phyloP scores from a whole-genome alignment of 1,140 invertebrate genomes.

The Zaprionus capensis region DNA sequence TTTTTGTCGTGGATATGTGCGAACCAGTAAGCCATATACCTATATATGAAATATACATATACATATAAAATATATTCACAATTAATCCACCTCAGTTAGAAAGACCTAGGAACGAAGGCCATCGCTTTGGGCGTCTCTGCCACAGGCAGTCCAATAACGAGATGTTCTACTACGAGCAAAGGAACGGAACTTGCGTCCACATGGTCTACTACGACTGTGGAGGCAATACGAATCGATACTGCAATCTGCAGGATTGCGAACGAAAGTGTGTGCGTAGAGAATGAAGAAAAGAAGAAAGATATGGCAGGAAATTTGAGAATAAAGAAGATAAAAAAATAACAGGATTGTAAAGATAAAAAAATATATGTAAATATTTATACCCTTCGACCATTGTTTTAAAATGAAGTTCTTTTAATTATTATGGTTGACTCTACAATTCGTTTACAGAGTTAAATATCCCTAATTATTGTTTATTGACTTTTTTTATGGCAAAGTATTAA shows the following conservation, averaged over 20 bases:
- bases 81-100: neutral
- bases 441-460: too few relatives aligned
- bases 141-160: conserved; percentile 4
- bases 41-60: too few relatives aligned
- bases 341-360: too few relatives aligned
- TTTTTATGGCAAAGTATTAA: too few relatives aligned
- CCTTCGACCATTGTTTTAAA: too few relatives aligned
- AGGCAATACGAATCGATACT: conserved; percentile 21
- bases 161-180: conserved; percentile 19
- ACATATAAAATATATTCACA: neutral
- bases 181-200: neutral
- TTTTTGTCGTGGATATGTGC: conserved; percentile 13
- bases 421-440: too few relatives aligned
- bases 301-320: neutral
- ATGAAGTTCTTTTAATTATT: too few relatives aligned
- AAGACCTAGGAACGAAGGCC: conserved; percentile 16
- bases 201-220: conserved; percentile 19
- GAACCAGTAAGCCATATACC: conserved; percentile 5
- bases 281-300: neutral
- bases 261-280: neutral
- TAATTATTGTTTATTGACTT: too few relatives aligned
- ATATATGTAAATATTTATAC: too few relatives aligned
- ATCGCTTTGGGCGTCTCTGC: conserved; percentile 4
- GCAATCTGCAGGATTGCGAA: conserved; percentile 9
- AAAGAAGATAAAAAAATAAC: too few relatives aligned